Percentiles rank a stretch among this genome's conserved stretches.
phyloP scores from a whole-genome alignment of 2,113 vertebrate genomes.

The Pheucticus melanocephalus region DNA sequence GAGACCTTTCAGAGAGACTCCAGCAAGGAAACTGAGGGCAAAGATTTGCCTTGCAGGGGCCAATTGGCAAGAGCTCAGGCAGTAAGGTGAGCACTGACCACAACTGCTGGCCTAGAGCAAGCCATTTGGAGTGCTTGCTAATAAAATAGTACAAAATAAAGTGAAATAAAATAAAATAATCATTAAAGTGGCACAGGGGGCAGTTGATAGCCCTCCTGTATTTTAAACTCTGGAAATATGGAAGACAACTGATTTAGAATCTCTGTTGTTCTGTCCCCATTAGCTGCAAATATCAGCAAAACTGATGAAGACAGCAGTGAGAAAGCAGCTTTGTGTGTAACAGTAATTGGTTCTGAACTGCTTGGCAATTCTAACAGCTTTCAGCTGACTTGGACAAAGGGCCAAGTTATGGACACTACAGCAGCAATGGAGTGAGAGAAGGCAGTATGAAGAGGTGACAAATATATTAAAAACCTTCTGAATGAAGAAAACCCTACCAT shows the following conservation, averaged over 20 bases:
- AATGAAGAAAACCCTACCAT: neutral
- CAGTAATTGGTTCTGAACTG: neutral
- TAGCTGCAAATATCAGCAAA: neutral
- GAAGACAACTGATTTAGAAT: neutral
- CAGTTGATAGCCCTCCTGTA: neutral
- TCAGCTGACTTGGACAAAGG: neutral
- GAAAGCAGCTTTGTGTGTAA: neutral
- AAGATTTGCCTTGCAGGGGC: neutral
- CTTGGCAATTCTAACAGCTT: neutral
- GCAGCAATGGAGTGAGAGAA: neutral
- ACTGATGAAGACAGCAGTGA: neutral
- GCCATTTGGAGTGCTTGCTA: neutral
- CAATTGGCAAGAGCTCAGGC: neutral
- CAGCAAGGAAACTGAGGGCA: neutral
- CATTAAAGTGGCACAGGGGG: neutral
- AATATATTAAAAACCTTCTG: neutral
- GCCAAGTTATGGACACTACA: neutral
- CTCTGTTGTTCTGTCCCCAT: neutral
- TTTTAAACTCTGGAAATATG: neutral
- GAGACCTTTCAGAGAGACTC: neutral
- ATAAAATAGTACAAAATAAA: neutral
- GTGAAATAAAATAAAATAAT: neutral
- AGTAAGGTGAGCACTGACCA: neutral
- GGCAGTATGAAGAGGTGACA: neutral
- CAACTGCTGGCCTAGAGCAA: neutral